These are phyloP conservation scores for Homarus gammarus DNA, from an alignment of 2,888 invertebrate species.

Conservation along the genomic window DNA sequence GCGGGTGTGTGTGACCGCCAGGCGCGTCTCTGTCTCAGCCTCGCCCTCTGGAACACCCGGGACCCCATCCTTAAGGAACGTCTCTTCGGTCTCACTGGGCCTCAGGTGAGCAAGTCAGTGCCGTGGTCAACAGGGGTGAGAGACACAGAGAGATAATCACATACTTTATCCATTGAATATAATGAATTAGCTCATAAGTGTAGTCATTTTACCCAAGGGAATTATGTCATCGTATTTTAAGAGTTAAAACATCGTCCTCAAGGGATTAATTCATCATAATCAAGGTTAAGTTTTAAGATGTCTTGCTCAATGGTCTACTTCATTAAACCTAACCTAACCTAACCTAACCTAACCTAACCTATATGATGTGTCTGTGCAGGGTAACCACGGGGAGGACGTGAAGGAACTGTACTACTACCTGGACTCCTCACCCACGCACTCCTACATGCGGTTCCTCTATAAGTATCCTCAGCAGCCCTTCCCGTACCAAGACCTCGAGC, in stretches of 20 bases:
- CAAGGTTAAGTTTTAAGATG: too few species aligned
- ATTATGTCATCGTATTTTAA: too few species aligned
- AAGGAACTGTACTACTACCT: slow-evolving; percentile 80
- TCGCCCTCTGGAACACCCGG: slow-evolving; percentile 79
- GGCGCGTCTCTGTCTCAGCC: slow-evolving; percentile 78
- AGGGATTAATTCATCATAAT: too few species aligned
- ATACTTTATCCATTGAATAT: background rate
- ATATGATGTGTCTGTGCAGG: too few species aligned
- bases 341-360: too few species aligned
- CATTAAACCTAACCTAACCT: too few species aligned
- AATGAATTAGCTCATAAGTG: background rate
- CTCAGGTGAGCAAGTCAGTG: slow-evolving; percentile 78
- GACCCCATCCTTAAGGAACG: slow-evolving; percentile 79
- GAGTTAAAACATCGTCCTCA: too few species aligned
- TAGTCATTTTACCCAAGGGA: background rate
- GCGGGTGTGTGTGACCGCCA: slow-evolving; percentile 79
- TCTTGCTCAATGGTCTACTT: too few species aligned
- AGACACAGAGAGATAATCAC: background rate
- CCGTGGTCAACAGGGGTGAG: background rate
- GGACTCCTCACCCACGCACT: slow-evolving; percentile 79
- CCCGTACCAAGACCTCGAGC: slow-evolving; percentile 78
- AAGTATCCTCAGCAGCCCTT: slow-evolving; percentile 79
- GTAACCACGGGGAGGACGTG: slow-evolving; percentile 80
- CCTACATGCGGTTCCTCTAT: slow-evolving; percentile 79
- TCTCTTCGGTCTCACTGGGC: slow-evolving; percentile 79